phyloP scores from a whole-genome alignment of 2,888 invertebrate species.

The Ochropleura leucogaster region DNA sequence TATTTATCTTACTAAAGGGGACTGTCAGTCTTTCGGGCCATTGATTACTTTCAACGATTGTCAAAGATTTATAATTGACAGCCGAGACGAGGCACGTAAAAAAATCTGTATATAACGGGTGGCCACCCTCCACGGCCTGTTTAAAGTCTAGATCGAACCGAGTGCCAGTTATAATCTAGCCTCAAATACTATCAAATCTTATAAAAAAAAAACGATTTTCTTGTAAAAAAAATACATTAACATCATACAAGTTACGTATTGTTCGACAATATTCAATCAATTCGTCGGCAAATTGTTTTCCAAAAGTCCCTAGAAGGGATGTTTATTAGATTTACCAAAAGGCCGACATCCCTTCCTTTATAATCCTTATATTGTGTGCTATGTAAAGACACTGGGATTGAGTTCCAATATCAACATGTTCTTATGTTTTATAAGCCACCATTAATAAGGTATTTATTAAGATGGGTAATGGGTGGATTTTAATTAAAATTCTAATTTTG shows the following conservation, averaged over 20 bases:
- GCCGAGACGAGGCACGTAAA: too few species aligned
- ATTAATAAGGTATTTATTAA: not conserved
- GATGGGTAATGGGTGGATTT: not conserved
- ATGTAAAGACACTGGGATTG: slow-evolving; percentile 51
- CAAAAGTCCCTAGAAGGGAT: slow-evolving; percentile 79
- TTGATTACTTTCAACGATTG: too few species aligned
- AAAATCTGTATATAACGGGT: too few species aligned
- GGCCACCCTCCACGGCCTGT: too few species aligned
- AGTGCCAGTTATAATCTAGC: too few species aligned
- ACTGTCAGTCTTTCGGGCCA: too few species aligned
- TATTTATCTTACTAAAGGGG: too few species aligned
- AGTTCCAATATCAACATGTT: slow-evolving; percentile 32
- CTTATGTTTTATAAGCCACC: slow-evolving; percentile 2
- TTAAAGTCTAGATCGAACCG: too few species aligned
- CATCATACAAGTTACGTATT: slow-evolving; percentile 37
- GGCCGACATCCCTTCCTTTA: slow-evolving; percentile 72
- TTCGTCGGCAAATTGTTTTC: slow-evolving; percentile 82
- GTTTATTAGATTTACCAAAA: slow-evolving; percentile 85
- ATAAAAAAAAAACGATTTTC: slow-evolving; percentile 1
- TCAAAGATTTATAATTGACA: too few species aligned
- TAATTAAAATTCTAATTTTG: not conserved
- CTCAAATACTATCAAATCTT: not conserved
- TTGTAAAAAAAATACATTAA: slow-evolving; percentile 27
- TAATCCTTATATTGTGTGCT: slow-evolving; percentile 57
- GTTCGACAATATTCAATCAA: slow-evolving; percentile 71